Percentiles rank a stretch among this genome's conserved stretches.
phyloP scores from a whole-genome alignment of 2,797 vertebrate species.

The Protonibea diacanthus region DNA sequence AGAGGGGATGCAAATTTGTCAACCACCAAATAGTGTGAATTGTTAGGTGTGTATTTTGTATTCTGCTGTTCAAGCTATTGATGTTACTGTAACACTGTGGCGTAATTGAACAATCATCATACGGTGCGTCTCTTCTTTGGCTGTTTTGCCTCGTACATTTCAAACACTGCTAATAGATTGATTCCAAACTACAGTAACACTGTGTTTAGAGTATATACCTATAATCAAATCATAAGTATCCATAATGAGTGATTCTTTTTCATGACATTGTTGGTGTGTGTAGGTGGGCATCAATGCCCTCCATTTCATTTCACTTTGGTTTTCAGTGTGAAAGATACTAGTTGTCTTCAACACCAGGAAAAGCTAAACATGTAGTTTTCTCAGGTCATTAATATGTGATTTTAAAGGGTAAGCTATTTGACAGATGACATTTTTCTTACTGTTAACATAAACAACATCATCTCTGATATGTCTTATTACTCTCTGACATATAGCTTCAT shows the following conservation, averaged over 20 bases:
- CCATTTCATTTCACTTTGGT: neutral
- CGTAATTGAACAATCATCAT: neutral
- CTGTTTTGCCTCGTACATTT: neutral
- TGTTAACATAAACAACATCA: neutral
- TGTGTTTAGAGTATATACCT: neutral
- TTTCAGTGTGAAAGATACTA: neutral
- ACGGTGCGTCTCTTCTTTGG: neutral
- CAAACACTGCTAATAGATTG: neutral
- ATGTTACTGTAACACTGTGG: neutral
- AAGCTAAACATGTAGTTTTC: neutral
- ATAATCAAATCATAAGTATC: neutral
- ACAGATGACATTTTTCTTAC: neutral
- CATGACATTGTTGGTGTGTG: neutral
- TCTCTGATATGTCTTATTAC: neutral
- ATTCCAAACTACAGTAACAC: neutral
- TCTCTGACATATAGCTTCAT: neutral
- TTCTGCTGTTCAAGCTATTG: neutral
- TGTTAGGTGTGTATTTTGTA: neutral
- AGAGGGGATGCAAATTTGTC: slow-evolving; percentile 19
- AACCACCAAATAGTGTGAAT: neutral
- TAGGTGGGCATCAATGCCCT: neutral
- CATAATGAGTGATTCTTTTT: neutral
- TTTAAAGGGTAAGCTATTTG: neutral
- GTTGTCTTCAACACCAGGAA: neutral
- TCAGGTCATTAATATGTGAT: neutral